Conservation (phyloP, 2,888 invertebrate species). For the Pandemis cinnamomeana region DNA sequence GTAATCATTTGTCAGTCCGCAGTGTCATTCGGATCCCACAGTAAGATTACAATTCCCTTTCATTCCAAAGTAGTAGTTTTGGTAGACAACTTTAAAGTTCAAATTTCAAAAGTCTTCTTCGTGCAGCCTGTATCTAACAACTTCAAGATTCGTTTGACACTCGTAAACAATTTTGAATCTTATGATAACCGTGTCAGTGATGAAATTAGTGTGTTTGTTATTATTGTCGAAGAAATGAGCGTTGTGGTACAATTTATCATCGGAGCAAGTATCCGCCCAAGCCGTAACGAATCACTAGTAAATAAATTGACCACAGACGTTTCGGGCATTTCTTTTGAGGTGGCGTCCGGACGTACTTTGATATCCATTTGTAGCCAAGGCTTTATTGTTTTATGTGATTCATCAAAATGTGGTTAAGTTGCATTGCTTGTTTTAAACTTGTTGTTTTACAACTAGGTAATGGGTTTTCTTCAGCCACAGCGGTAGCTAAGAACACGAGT, state of each 20-base stretch:
- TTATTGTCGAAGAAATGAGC: constrained; percentile 65
- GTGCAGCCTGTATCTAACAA: constrained; percentile 12
- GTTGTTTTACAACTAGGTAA: neutral
- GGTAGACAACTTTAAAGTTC: constrained; percentile 55
- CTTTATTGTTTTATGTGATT: constrained; percentile 52
- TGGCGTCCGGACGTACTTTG: constrained; percentile 56
- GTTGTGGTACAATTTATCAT: constrained; percentile 79
- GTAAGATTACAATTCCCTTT: constrained; percentile 47
- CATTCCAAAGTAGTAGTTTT: constrained; percentile 56
- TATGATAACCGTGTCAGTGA: constrained; percentile 50
- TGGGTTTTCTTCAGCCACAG: neutral
- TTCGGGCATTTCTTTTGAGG: constrained; percentile 75
- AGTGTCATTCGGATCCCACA: constrained; percentile 74
- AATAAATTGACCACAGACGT: constrained; percentile 82
- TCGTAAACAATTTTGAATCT: constrained; percentile 48
- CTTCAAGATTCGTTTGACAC: constrained; percentile 24
- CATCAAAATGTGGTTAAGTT: constrained; percentile 25
- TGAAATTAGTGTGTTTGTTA: constrained; percentile 47
- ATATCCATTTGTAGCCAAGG: constrained; percentile 65
- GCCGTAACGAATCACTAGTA: constrained; percentile 81
- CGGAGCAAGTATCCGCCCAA: constrained; percentile 81
- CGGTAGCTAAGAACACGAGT: neutral
- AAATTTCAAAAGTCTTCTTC: constrained; percentile 51
- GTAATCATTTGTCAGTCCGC: constrained; percentile 78
- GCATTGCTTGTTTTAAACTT: neutral